Percentiles rank a stretch among this genome's conserved stretches.
These are phyloP conservation scores for Drosophila ochracea DNA, from an alignment of 2,888 invertebrate genomes.

Conservation along the genomic window DNA sequence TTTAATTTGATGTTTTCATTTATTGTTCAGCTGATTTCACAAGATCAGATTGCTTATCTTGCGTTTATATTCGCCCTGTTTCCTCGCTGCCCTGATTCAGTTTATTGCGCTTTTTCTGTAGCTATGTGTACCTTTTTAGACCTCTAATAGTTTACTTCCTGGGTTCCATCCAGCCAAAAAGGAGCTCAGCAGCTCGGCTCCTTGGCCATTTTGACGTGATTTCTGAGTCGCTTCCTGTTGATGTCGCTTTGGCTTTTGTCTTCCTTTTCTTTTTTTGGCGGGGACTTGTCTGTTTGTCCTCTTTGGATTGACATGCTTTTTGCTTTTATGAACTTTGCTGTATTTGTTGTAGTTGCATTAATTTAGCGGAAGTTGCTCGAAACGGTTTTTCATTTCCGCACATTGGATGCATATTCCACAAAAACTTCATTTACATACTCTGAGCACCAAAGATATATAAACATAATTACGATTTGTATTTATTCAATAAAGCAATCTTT, in stretches of 20 bases:
- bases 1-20: slow-evolving; percentile 77
- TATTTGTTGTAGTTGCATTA: slow-evolving; percentile 18
- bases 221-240: slow-evolving; percentile 83
- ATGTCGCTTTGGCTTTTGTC: slow-evolving; percentile 45
- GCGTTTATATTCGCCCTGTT: slow-evolving; percentile 19
- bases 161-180: slow-evolving; percentile 67
- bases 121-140: slow-evolving; percentile 55
- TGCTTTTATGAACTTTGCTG: slow-evolving; percentile 74
- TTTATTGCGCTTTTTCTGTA: slow-evolving; percentile 75
- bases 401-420: slow-evolving; percentile 22
- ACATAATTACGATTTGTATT: slow-evolving; percentile 20
- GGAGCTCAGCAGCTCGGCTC: slow-evolving; percentile 9
- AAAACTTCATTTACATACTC: slow-evolving; percentile 63
- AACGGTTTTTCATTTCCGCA: slow-evolving; percentile 68
- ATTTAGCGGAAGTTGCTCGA: slow-evolving; percentile 66
- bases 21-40: slow-evolving; percentile 79
- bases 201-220: slow-evolving; percentile 78
- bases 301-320: slow-evolving; percentile 72
- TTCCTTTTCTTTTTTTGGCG: slow-evolving; percentile 15
- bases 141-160: slow-evolving; percentile 82
- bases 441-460: slow-evolving; percentile 60
- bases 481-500: slow-evolving; percentile 23
- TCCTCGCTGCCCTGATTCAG: slow-evolving; percentile 56
- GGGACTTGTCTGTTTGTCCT: slow-evolving; percentile 66
- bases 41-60: slow-evolving; percentile 83